Percentiles rank a stretch among this genome's conserved stretches.
These are phyloP conservation scores for Agrilus mali DNA, from an alignment of 2,888 invertebrate species.

Conservation along the genomic window DNA sequence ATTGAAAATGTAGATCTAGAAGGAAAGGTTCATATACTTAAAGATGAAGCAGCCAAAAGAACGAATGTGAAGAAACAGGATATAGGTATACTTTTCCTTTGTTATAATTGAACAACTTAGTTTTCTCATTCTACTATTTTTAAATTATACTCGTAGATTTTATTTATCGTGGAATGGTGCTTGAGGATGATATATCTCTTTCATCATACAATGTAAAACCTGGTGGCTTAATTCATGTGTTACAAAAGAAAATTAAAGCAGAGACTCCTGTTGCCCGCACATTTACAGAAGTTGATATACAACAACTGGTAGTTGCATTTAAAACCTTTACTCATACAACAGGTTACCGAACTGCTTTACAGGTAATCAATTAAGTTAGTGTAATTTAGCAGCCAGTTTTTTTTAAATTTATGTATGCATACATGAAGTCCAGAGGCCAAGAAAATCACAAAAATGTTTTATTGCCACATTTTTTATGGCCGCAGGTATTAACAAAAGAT, in stretches of 20 bases:
- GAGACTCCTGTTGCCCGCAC: slow-evolving; percentile 31
- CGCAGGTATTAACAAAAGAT: too few relatives aligned
- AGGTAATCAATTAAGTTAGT: slow-evolving; percentile 34
- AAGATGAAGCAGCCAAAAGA: slow-evolving; percentile 43
- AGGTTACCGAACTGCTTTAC: slow-evolving; percentile 53
- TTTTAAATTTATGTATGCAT: too few relatives aligned
- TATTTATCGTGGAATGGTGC: slow-evolving; percentile 56
- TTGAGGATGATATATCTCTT: slow-evolving; percentile 48
- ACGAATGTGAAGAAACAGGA: slow-evolving; percentile 42
- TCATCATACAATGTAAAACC: slow-evolving; percentile 48
- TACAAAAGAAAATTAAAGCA: slow-evolving; percentile 34
- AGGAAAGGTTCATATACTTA: slow-evolving; percentile 45
- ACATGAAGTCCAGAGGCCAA: too few relatives aligned
- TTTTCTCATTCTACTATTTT: not conserved
- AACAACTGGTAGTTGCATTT: slow-evolving; percentile 49
- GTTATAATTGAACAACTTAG: not conserved
- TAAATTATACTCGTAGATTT: slow-evolving; percentile 37
- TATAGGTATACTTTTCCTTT: slow-evolving; percentile 35
- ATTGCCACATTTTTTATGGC: too few relatives aligned
- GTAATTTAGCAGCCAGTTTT: too few relatives aligned
- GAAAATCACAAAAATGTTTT: too few relatives aligned
- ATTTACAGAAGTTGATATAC: slow-evolving; percentile 46
- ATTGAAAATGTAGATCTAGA: slow-evolving; percentile 49
- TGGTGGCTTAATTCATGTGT: slow-evolving; percentile 45
- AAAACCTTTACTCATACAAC: slow-evolving; percentile 46